Percentiles rank a stretch among this genome's conserved stretches.
Conservation (phyloP, 2,888 invertebrate genomes). For the Venustoraphidia nigricollis region DNA sequence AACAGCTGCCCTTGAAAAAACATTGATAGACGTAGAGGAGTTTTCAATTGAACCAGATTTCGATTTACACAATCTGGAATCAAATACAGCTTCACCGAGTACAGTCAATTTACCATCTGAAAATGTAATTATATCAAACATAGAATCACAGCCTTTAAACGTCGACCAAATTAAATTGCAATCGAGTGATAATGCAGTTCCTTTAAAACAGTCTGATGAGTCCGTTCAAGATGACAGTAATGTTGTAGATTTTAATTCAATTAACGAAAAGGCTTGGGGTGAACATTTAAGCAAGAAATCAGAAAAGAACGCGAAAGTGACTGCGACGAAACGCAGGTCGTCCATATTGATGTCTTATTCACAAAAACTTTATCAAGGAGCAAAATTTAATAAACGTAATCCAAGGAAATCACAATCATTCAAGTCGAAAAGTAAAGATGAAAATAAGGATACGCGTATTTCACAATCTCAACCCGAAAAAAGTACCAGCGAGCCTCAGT, state of each 20-base stretch:
- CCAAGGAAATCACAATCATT: constrained; percentile 51
- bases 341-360: constrained; percentile 25
- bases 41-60: background rate
- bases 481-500: no score
- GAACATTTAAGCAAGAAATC: constrained; percentile 26
- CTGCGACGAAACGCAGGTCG: no score
- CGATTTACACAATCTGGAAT: constrained; percentile 13
- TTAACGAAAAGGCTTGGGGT: constrained; percentile 30
- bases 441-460: background rate
- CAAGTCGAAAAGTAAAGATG: constrained; percentile 1
- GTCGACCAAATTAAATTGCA: no score
- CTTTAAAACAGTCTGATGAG: background rate
- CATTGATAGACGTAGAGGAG: constrained; percentile 37
- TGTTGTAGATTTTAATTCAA: constrained; percentile 11
- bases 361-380: constrained; percentile 51
- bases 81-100: constrained; percentile 15
- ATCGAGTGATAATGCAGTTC: no score
- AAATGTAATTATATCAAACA: constrained; percentile 29
- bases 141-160: constrained; percentile 22
- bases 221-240: constrained; percentile 5
- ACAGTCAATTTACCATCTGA: constrained; percentile 24
- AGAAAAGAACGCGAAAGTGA: no score
- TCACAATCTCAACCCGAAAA: constrained; percentile 10
- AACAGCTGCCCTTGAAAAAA: constrained; percentile 56
- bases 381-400: constrained; percentile 56